Evolutionary conservation across 2,113 vertebrate species (phyloP).

Genomic region (Ptychochromis oligacanthus): DNA sequence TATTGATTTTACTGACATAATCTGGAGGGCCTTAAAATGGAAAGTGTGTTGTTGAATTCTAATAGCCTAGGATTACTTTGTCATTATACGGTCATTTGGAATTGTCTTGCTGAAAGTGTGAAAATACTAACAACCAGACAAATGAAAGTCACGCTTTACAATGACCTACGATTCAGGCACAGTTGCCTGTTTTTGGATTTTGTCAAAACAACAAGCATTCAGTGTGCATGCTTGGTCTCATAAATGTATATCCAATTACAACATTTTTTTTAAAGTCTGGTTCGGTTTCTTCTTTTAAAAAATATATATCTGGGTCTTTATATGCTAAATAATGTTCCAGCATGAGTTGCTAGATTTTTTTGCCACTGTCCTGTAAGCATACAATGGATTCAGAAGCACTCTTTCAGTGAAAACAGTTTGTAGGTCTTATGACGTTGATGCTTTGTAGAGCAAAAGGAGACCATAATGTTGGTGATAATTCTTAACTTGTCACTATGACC

Average conservation of each 20-base stretch:
- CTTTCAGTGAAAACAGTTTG: not conserved
- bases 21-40: conserved; percentile 50
- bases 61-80: conserved; percentile 40
- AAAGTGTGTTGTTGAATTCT: conserved; percentile 63
- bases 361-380: not conserved
- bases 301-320: not conserved
- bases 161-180: not conserved
- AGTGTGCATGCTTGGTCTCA: not conserved
- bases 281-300: not conserved
- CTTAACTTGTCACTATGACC: not conserved
- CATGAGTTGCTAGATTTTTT: not conserved
- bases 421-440: not conserved
- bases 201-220: not conserved
- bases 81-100: not conserved
- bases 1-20: conserved; percentile 71
- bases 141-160: conserved; percentile 12
- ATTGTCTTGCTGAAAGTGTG: conserved; percentile 12
- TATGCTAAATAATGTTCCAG: not conserved
- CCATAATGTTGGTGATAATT: too few relatives aligned
- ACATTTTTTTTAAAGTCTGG: not conserved
- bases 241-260: not conserved
- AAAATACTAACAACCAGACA: conserved; percentile 33
- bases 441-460: not conserved
- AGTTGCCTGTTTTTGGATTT: not conserved
- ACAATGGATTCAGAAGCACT: not conserved